Evolutionary conservation across 2,888 invertebrate genomes (phyloP).

Genomic region (Tinea pellionella): DNA sequence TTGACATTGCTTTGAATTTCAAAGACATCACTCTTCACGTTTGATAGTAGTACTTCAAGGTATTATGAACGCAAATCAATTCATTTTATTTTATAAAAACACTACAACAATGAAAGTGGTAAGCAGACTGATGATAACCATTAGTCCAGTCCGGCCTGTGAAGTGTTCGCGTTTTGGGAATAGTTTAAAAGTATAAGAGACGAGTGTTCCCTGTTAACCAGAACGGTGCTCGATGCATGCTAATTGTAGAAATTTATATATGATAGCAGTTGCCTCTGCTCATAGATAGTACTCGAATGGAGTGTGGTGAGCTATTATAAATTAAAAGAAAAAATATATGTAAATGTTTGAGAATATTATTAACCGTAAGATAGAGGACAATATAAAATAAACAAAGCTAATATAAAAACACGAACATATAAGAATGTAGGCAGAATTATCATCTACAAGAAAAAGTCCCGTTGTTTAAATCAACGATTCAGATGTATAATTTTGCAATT

Average conservation of each 20-base stretch:
- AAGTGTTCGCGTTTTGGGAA: too few relatives aligned
- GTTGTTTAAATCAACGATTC: conserved; percentile 1
- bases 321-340: too few relatives aligned
- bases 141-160: too few relatives aligned
- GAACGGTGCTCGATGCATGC: too few relatives aligned
- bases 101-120: not conserved
- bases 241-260: too few relatives aligned
- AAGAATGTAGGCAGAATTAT: not conserved
- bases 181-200: too few relatives aligned
- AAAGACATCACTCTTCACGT: not conserved
- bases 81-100: not conserved
- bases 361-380: not conserved
- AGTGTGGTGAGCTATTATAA: too few relatives aligned
- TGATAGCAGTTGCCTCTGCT: too few relatives aligned
- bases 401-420: not conserved
- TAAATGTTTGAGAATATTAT: not conserved
- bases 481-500: conserved; percentile 54
- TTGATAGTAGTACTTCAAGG: not conserved
- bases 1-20: not conserved
- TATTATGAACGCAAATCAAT: not conserved
- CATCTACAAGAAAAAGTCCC: not conserved
- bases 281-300: too few relatives aligned
- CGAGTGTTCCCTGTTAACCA: too few relatives aligned
- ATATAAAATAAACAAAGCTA: not conserved
- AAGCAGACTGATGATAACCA: too few relatives aligned